Evolutionary conservation across 2,888 invertebrate species (phyloP), one percentile per base, ranked within the genome.

Genomic region (Ceramica pisi): DNA sequence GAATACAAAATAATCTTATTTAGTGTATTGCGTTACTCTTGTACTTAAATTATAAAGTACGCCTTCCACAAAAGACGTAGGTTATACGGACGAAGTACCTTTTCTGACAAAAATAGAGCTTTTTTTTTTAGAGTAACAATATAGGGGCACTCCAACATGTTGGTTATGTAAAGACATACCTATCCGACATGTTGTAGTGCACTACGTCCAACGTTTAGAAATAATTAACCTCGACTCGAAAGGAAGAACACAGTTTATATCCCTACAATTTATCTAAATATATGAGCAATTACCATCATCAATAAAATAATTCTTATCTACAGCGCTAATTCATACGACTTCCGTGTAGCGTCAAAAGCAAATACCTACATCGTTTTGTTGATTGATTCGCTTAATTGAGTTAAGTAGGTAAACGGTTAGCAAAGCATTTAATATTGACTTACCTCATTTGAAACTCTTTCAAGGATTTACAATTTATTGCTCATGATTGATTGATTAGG

Each of bases 321-420:
- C 56, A 35, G 55, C 51, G 57, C 16, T 48, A 50, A 69, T 41
- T 69, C 4, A 23, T 50, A 59, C 41, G 9, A 70, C 38, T 71
- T 74, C 61, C 70, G 61, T 51, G 53, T 65, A 67, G 46, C 50
- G 46, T 62, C 74, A 26, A 74, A 71, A 48, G 44, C 48, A 69
- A 78, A 78, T 66, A 57, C n/a, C n/a, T n/a, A n/a, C n/a, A n/a
- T n/a, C n/a, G 63, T 26, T 44, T 35, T 70, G 50, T 66, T 66
- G 63, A 68, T 69, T 66, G 62, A 59, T 71, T 63, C 38, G 21
- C 48, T 21, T 59, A 59, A 72, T 72, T 62, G 38, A 77, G 61
- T 62, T 53, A 57, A 35, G 38, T n/a, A 46, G 38, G 56, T 53
- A 23, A 77, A 55, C 60, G 55, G 16, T 55, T 23, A 51, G 26